Percentiles rank a stretch among this genome's conserved stretches.
phyloP scores from a whole-genome alignment of 2,888 invertebrate genomes.

The Morinoia aosen region DNA sequence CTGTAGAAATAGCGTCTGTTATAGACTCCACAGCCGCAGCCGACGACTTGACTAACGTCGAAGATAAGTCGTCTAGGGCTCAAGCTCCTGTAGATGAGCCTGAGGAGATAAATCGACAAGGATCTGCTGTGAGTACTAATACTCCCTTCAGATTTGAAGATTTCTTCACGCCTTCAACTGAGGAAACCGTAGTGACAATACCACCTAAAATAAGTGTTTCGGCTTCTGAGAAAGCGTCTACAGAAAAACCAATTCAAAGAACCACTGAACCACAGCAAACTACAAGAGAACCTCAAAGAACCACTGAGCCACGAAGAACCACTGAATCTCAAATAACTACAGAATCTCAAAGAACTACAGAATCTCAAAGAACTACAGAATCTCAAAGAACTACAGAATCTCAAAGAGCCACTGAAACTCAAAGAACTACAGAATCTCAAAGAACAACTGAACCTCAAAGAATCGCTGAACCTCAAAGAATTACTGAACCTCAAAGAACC shows the following conservation, averaged over 20 bases:
- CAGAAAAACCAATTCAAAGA: neutral
- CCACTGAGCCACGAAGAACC: neutral
- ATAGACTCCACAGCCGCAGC: neutral
- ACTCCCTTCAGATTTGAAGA: conserved; percentile 18
- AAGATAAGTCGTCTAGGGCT: neutral
- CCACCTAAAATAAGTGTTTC: neutral
- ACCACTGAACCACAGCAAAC: neutral
- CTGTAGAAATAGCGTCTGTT: neutral
- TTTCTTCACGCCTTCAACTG: conserved; percentile 11
- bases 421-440: neutral
- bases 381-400: neutral
- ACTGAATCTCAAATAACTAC: neutral
- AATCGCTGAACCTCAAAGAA: neutral
- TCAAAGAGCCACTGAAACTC: neutral
- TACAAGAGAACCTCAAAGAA: neutral
- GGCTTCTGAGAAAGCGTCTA: neutral
- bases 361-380: neutral
- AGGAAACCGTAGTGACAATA: neutral
- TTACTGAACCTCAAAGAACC: neutral
- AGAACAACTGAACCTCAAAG: neutral
- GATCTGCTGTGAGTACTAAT: neutral
- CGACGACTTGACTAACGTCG: neutral
- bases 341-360: neutral
- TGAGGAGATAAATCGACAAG: conserved; percentile 13
- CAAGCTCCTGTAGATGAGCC: neutral